Evolutionary conservation across 2,797 vertebrate genomes (phyloP), one percentile per base, ranked within the genome.

Genomic region (Cygnus olor): DNA sequence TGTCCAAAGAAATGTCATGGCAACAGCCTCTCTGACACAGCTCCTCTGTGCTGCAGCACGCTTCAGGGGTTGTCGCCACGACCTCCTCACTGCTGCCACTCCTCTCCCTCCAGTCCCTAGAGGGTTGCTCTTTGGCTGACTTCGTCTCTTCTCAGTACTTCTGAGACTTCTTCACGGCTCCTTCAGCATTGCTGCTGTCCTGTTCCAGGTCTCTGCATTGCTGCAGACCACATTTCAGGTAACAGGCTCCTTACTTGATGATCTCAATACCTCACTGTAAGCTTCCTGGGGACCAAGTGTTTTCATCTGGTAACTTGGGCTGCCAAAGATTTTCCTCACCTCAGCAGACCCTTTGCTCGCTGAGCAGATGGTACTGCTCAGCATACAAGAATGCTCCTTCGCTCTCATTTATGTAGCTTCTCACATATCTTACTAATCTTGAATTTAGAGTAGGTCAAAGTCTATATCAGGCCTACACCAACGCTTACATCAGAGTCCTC

Each of bases 11-110:
- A 93, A 93, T 4, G 19, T 70, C 92, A 88, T 77, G 63, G 73
- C 56, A 96, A 96, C 85, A 92, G 42, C 11, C 58, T 91, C 40
- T 80, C 85, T 85, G 76, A 78, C 89, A 94, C 56, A 89, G 34
- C 32, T 92, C n/a, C 70, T 86, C 60, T 27, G 30, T 74, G 80
- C 53, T 74, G 64, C 65, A 90, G 76, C n/a, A 32, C 16, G 72
- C 61, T 76, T 90, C 57, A 79, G 60, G 40, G 27, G 5, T 70
- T 96, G 91, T 89, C 82, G 84, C 80, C 45, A 79, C 20, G 44
- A 88, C 36, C 38, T 88, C 68, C 56, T 85, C 65, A 44, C 32
- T 96, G 68, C 56, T 92, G 82, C 66, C 89, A 66, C 30, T 91
- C 88, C 71, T 90, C 40, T 63, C 57, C 22, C 65, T 90, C 68